phyloP scores from a whole-genome alignment of 2,113 vertebrate genomes.

The Variabilichromis moorii region DNA sequence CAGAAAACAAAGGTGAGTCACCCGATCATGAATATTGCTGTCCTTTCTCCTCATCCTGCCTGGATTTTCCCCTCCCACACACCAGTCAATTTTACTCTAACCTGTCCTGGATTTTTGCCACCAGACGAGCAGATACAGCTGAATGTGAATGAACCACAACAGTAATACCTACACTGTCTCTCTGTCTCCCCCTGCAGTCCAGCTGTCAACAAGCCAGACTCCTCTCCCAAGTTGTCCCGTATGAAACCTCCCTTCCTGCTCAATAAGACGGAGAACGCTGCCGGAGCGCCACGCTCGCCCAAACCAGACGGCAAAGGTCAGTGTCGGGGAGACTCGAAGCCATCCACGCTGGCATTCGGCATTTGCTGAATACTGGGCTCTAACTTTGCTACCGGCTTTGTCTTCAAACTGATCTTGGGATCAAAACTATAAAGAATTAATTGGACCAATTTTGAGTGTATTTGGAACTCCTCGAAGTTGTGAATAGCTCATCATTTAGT shows the following conservation, averaged over 20 bases:
- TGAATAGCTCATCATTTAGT: not conserved
- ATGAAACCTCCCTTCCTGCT: slow-evolving; percentile 84
- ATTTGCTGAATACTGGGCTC: not conserved
- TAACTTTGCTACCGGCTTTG: not conserved
- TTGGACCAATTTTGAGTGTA: not conserved
- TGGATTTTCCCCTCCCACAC: not conserved
- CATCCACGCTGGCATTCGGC: not conserved
- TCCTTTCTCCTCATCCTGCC: not conserved
- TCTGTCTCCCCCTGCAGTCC: slow-evolving; percentile 72
- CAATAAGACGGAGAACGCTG: slow-evolving; percentile 68
- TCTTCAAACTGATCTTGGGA: not conserved
- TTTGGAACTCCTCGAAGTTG: not conserved
- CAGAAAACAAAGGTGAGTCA: slow-evolving; percentile 79
- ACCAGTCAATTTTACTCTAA: not conserved
- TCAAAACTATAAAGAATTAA: not conserved
- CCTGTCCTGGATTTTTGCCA: not conserved
- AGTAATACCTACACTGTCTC: not conserved
- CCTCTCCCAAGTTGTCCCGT: slow-evolving; percentile 84
- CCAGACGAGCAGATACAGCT: not conserved
- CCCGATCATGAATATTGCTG: not conserved
- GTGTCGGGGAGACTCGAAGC: not conserved
- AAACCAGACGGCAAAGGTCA: slow-evolving; percentile 85
- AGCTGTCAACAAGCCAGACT: slow-evolving; percentile 83
- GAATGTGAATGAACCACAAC: not conserved
- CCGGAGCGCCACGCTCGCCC: slow-evolving; percentile 70